These are phyloP conservation scores for Gallinago stenura DNA, from an alignment of 2,797 vertebrate species.

Conservation along the genomic window DNA sequence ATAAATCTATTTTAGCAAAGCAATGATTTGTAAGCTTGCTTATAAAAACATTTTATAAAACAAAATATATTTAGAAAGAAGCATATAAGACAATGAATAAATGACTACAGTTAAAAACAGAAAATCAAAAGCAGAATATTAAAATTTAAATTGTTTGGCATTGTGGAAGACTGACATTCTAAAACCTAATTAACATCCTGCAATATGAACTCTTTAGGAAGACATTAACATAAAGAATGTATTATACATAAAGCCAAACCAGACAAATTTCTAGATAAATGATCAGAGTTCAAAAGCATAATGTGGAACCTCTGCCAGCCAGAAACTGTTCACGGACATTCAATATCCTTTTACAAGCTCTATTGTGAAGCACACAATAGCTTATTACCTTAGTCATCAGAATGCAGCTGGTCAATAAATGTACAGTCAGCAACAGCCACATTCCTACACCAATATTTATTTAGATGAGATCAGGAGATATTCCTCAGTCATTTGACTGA, in stretches of 20 bases:
- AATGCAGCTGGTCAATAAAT: constrained; percentile 1
- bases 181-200: constrained; percentile 17
- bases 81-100: background rate
- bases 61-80: background rate
- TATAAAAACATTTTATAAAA: background rate
- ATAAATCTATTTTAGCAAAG: background rate
- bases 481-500: background rate
- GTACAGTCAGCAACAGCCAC: background rate
- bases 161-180: background rate
- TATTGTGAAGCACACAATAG: constrained; percentile 18
- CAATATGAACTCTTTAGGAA: background rate
- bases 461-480: background rate
- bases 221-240: background rate
- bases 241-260: background rate
- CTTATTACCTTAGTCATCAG: constrained; percentile 31
- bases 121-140: background rate
- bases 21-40: background rate
- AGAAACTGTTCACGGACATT: background rate
- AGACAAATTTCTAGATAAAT: constrained; percentile 26
- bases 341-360: background rate
- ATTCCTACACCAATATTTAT: background rate
- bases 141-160: background rate
- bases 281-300: background rate
- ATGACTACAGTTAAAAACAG: background rate
- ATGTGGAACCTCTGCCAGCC: background rate